Evolutionary conservation across 2,113 vertebrate species (phyloP).

Genomic region (Spilogale gracilis): DNA sequence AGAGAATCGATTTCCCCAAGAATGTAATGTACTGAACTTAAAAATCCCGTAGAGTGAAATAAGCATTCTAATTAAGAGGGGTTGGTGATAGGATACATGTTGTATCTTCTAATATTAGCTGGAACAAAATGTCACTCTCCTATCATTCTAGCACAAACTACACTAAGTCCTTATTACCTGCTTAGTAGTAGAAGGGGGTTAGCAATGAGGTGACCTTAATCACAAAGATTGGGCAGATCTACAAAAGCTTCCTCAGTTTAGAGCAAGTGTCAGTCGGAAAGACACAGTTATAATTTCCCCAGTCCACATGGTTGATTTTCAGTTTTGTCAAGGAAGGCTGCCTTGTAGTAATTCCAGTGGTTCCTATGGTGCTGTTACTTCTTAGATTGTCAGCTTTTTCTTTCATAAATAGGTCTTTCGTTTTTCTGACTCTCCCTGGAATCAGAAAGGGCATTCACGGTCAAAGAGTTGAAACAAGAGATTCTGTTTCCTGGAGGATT

Average conservation of each 20-base stretch:
- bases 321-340: conserved; percentile 22
- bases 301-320: conserved; percentile 43
- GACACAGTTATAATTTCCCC: neutral
- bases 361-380: conserved; percentile 28
- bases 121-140: conserved; percentile 68
- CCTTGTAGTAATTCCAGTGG: neutral
- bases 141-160: conserved; percentile 63
- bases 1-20: neutral
- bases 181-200: conserved; percentile 37
- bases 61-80: conserved; percentile 37
- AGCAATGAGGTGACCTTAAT: conserved; percentile 48
- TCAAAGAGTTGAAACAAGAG: neutral
- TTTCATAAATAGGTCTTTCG: conserved; percentile 9
- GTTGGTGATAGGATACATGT: conserved; percentile 45
- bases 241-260: conserved; percentile 60
- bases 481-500: conserved; percentile 21
- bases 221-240: conserved; percentile 36
- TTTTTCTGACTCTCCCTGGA: neutral
- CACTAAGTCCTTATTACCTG: conserved; percentile 44
- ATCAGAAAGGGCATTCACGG: neutral
- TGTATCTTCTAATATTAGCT: conserved; percentile 35
- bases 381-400: neutral
- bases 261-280: conserved; percentile 46
- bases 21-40: conserved; percentile 9
- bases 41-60: neutral